Conservation (phyloP, 2,797 vertebrate species). For the Poecile montanus region DNA sequence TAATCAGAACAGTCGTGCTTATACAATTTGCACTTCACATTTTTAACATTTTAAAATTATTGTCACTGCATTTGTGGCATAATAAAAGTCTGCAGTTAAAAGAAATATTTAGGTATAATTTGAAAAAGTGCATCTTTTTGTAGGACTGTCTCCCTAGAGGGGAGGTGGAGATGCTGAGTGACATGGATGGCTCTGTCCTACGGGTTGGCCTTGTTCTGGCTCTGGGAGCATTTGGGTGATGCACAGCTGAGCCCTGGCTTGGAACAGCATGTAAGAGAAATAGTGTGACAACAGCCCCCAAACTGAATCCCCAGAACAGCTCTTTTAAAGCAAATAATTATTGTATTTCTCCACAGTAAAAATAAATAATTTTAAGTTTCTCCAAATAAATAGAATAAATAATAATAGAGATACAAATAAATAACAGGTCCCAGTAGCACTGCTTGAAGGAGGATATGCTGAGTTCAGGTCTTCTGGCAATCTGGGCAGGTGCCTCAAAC, state of each 20-base stretch:
- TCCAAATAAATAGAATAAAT: slow-evolving; percentile 62
- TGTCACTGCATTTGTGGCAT: background rate
- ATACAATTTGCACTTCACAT: background rate
- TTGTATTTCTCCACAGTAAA: background rate
- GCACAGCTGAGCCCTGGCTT: background rate
- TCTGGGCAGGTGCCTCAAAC: background rate
- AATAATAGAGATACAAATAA: background rate
- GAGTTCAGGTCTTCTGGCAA: background rate
- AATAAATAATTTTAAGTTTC: slow-evolving; percentile 31
- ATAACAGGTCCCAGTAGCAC: background rate
- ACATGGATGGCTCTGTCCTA: fast-evolving
- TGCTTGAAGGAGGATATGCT: background rate
- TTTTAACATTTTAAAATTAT: background rate
- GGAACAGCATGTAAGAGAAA: background rate
- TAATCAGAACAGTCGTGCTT: background rate
- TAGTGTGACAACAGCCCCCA: background rate
- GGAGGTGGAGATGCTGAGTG: background rate
- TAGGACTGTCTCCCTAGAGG: background rate
- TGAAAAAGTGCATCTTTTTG: background rate
- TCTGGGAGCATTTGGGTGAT: background rate
- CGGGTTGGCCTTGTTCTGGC: background rate
- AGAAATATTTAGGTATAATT: background rate
- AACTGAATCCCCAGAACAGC: background rate
- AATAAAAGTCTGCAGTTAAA: background rate
- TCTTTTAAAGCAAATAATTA: background rate